A percentile compares a stretch with the other conserved stretches of the same genome.
These are phyloP conservation scores for Diabrotica balteata DNA, from an alignment of 2,888 invertebrate genomes.

Conservation along the genomic window DNA sequence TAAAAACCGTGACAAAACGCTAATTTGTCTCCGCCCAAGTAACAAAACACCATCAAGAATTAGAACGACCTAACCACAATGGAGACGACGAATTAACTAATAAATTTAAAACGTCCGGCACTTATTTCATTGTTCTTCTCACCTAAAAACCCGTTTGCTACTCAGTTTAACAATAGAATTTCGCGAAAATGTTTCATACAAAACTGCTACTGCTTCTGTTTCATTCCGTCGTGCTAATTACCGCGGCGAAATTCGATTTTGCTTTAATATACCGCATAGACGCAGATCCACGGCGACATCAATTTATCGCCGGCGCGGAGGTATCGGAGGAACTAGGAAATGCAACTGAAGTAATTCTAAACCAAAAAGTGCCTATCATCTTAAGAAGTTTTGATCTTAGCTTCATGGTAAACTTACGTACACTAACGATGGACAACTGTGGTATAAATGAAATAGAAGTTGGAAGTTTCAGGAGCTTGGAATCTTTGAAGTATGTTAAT, in stretches of 20 bases:
- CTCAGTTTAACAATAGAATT: slow-evolving; percentile 20
- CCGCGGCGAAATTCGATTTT: slow-evolving; percentile 34
- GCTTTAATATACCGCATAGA: slow-evolving; percentile 44
- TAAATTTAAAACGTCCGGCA: slow-evolving; percentile 37
- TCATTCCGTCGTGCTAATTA: slow-evolving; percentile 19
- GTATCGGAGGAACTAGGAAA: slow-evolving; percentile 42
- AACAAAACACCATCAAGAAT: slow-evolving; percentile 24
- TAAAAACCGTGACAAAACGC: slow-evolving; percentile 11
- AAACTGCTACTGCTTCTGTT: slow-evolving; percentile 25
- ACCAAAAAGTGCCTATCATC: slow-evolving; percentile 43
- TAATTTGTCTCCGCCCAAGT: slow-evolving; percentile 14
- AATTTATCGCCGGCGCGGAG: slow-evolving; percentile 40
- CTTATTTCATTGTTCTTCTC: slow-evolving; percentile 25
- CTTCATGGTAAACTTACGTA: slow-evolving; percentile 43
- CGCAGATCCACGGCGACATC: slow-evolving; percentile 37
- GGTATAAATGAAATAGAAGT: slow-evolving; percentile 46
- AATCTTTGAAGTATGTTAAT: slow-evolving; percentile 41
- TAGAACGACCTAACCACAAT: slow-evolving; percentile 26
- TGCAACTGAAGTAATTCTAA: slow-evolving; percentile 45
- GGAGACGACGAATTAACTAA: slow-evolving; percentile 30
- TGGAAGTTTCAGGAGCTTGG: slow-evolving; percentile 42
- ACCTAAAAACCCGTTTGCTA: slow-evolving; percentile 19
- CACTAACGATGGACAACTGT: slow-evolving; percentile 44
- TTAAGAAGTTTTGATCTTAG: slow-evolving; percentile 44
- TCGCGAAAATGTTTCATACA: slow-evolving; percentile 31